Conservation (phyloP, 2,888 invertebrate species). For the Andrena flavipes region DNA sequence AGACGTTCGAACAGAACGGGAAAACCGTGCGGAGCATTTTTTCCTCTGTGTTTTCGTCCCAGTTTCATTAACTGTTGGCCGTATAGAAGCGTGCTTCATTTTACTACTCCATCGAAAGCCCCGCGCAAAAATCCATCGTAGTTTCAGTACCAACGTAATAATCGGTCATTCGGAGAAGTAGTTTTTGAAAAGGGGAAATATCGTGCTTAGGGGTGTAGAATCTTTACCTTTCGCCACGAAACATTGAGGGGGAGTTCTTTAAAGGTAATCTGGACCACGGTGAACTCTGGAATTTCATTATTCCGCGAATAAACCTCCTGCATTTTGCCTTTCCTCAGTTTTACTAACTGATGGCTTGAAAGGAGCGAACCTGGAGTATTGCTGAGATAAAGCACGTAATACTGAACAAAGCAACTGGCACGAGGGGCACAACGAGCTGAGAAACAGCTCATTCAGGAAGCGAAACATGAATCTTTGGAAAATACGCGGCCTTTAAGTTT, state of each 20-base stretch:
- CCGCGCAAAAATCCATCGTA: neutral
- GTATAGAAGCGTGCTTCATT: neutral
- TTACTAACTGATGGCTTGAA: slow-evolving; percentile 27
- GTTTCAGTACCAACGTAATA: neutral
- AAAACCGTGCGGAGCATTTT: slow-evolving; percentile 26
- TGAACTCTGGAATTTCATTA: neutral
- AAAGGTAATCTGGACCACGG: neutral
- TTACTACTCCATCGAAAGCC: neutral
- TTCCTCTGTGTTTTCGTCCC: slow-evolving; percentile 11
- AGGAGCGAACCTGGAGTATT: neutral
- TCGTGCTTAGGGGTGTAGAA: no score
- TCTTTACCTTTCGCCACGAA: neutral
- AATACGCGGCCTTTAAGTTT: neutral
- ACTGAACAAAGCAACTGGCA: neutral
- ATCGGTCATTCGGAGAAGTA: neutral
- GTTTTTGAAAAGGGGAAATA: neutral
- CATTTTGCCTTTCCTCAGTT: neutral
- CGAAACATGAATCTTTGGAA: neutral
- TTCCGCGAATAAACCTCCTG: neutral
- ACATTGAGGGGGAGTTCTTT: neutral
- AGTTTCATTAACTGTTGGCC: slow-evolving; percentile 36
- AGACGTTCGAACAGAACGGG: slow-evolving; percentile 32
- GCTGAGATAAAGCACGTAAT: neutral
- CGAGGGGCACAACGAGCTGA: slow-evolving; percentile 1
- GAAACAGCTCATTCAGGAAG: slow-evolving; percentile 6